Conservation (phyloP, 2,797 vertebrate species). For the Sternarchorhynchus goeldii region DNA sequence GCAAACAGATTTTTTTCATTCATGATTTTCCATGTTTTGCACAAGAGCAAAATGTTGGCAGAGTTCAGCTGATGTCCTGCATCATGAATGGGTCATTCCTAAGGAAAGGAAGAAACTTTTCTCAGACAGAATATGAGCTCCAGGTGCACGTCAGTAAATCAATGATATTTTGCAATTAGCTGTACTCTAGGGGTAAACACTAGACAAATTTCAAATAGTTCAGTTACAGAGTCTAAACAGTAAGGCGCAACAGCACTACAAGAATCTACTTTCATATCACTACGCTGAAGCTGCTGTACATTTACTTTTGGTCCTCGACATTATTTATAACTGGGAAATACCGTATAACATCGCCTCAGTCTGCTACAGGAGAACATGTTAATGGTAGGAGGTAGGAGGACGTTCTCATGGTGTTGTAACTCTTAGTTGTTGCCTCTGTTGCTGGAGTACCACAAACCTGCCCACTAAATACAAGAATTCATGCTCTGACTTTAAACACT, state of each 20-base stretch:
- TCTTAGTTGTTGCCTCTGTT: constrained; percentile 2
- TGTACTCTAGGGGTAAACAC: background rate
- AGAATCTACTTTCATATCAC: too few relatives aligned
- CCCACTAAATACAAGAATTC: background rate
- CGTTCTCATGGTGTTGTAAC: background rate
- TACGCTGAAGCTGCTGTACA: background rate
- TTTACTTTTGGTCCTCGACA: background rate
- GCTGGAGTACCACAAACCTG: background rate
- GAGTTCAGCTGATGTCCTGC: background rate
- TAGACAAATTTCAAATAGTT: background rate
- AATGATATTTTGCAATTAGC: background rate
- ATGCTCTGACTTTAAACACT: background rate
- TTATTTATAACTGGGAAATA: too few relatives aligned
- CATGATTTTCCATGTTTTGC: background rate
- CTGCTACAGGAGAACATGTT: too few relatives aligned
- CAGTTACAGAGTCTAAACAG: background rate
- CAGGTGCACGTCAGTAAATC: background rate
- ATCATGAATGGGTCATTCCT: constrained; percentile 32
- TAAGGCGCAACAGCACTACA: background rate
- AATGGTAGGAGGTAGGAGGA: background rate
- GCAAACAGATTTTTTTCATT: constrained; percentile 2
- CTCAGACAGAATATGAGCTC: background rate
- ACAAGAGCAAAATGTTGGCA: background rate
- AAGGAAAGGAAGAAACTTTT: constrained; percentile 28
- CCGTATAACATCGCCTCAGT: too few relatives aligned